Conservation (phyloP, 2,113 vertebrate species). For the Pipa parva region DNA sequence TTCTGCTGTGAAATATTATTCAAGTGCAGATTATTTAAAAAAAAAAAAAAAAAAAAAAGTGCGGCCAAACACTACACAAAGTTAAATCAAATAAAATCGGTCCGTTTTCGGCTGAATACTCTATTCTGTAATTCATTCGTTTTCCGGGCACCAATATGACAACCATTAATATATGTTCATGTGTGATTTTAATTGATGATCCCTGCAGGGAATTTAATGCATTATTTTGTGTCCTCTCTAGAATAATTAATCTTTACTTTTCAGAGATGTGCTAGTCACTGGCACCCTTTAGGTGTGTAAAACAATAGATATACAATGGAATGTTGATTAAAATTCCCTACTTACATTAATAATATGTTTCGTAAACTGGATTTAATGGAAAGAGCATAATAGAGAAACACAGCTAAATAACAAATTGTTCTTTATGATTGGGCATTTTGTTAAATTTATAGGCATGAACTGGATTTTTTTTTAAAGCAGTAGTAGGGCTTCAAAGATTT, state of each 20-base stretch:
- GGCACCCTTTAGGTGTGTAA: background rate
- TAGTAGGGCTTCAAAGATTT: too few relatives aligned
- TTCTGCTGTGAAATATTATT: background rate
- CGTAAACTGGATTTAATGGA: background rate
- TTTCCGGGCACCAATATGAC: background rate
- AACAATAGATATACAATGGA: background rate
- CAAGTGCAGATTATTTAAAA: background rate
- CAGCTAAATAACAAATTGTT: background rate
- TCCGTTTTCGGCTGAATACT: background rate
- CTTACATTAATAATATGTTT: background rate
- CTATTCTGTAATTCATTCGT: background rate
- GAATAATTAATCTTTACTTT: constrained; percentile 1
- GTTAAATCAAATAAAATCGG: background rate
- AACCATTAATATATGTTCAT: background rate
- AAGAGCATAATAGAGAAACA: background rate
- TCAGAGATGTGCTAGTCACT: background rate
- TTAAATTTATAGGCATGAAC: too few relatives aligned
- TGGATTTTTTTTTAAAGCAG: too few relatives aligned
- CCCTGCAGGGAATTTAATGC: background rate
- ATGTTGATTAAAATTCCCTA: background rate
- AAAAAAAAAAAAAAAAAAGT: background rate
- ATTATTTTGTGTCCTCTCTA: background rate
- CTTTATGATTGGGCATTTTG: background rate
- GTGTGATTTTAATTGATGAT: background rate
- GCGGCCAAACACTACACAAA: background rate